phyloP scores from a whole-genome alignment of 1,140 invertebrate species.

The Schlechtendalia chinensis region DNA sequence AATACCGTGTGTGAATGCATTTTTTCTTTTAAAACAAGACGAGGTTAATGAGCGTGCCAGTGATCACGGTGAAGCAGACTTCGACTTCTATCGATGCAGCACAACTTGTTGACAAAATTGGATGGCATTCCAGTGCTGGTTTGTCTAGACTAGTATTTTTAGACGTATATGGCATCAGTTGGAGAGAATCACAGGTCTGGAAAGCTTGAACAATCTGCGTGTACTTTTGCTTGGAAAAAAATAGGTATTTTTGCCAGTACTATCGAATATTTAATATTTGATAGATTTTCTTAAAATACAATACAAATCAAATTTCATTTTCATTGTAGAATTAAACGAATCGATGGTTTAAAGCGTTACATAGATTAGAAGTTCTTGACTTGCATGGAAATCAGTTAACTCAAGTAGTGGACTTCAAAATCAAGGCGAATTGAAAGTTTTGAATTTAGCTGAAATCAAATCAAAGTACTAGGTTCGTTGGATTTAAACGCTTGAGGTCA shows the following conservation, averaged over 20 bases:
- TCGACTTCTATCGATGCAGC: slow-evolving; percentile 81
- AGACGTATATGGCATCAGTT: slow-evolving; percentile 91
- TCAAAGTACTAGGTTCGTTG: slow-evolving; percentile 68
- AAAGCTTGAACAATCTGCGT: slow-evolving; percentile 71
- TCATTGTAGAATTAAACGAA: slow-evolving; percentile 65
- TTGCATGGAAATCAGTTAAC: slow-evolving; percentile 85
- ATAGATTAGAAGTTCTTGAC: slow-evolving; percentile 83
- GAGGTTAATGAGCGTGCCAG: slow-evolving; percentile 74
- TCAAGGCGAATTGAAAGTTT: slow-evolving; percentile 73
- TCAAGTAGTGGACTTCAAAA: slow-evolving; percentile 64
- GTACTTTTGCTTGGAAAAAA: slow-evolving; percentile 88
- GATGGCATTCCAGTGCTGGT: slow-evolving; percentile 60
- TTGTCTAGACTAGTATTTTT: slow-evolving; percentile 69
- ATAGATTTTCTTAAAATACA: background rate
- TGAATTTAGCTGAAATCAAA: slow-evolving; percentile 88
- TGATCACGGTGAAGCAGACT: slow-evolving; percentile 77
- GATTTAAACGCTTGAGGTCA: slow-evolving; percentile 73
- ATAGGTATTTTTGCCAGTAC: slow-evolving; percentile 60
- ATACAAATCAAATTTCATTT: background rate
- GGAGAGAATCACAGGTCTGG: slow-evolving; percentile 75
- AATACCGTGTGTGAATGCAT: background rate
- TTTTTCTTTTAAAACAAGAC: slow-evolving; percentile 56
- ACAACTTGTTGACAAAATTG: slow-evolving; percentile 81
- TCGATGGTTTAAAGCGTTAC: slow-evolving; percentile 71
- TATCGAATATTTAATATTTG: background rate